A percentile compares a stretch with the other conserved stretches of the same genome.
phyloP scores from a whole-genome alignment of 2,888 invertebrate species.

The Dioctria rufipes region DNA sequence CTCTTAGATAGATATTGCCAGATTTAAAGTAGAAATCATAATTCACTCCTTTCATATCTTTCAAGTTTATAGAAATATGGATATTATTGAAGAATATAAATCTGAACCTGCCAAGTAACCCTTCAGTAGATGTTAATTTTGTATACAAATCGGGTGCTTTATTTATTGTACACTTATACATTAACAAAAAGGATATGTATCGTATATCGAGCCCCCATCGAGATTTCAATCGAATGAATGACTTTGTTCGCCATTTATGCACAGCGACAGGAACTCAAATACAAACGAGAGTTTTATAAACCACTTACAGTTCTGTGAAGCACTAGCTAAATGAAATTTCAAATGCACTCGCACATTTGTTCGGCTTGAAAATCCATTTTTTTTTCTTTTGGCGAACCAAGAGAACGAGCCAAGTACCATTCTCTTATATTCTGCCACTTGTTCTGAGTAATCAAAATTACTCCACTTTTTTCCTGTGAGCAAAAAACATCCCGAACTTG shows the following conservation, averaged over 20 bases:
- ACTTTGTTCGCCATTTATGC: slow-evolving; percentile 59
- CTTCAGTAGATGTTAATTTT: slow-evolving; percentile 56
- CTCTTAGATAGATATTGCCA: no score
- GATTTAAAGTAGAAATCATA: no score
- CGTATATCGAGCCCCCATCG: slow-evolving; percentile 27
- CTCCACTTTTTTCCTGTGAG: slow-evolving; percentile 56
- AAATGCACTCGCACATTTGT: slow-evolving; percentile 59
- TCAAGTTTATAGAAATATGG: no score
- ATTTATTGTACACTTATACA: slow-evolving; percentile 53
- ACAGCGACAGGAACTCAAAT: slow-evolving; percentile 51
- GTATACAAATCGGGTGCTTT: slow-evolving; percentile 59
- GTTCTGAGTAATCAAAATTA: slow-evolving; percentile 59
- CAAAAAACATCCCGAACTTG: slow-evolving; percentile 33
- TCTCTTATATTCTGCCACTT: slow-evolving; percentile 57
- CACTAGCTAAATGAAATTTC: slow-evolving; percentile 57
- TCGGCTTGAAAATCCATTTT: slow-evolving; percentile 58
- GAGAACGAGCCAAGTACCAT: slow-evolving; percentile 35
- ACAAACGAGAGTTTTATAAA: slow-evolving; percentile 46
- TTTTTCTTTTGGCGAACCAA: slow-evolving; percentile 6
- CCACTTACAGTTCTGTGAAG: slow-evolving; percentile 53
- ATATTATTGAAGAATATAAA: no score
- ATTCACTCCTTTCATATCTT: no score
- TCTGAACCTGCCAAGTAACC: slow-evolving; percentile 22
- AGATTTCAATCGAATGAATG: slow-evolving; percentile 54
- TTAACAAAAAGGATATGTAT: slow-evolving; percentile 46